phyloP scores from a whole-genome alignment of 1,140 invertebrate species.

The Stegodyphus mimosarum region DNA sequence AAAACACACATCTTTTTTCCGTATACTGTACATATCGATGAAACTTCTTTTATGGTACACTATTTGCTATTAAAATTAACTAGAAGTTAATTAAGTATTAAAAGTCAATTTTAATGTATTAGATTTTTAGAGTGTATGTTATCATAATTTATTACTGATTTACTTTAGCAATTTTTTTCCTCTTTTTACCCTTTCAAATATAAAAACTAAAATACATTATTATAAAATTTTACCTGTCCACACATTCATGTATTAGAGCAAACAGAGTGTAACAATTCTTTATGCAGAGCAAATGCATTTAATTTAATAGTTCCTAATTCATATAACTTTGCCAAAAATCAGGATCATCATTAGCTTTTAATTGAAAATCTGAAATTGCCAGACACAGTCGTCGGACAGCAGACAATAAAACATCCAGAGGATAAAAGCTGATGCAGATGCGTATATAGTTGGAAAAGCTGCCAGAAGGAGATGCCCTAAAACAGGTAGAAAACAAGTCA shows the following conservation, averaged over 20 bases:
- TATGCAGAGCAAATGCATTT: background rate
- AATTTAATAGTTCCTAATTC: background rate
- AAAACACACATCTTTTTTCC: too few relatives aligned
- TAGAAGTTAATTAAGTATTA: too few relatives aligned
- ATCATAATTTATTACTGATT: too few relatives aligned
- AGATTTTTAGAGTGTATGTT: too few relatives aligned
- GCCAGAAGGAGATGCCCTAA: slow-evolving; percentile 16
- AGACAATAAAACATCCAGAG: slow-evolving; percentile 46
- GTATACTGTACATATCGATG: too few relatives aligned
- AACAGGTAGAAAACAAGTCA: background rate
- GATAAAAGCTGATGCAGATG: slow-evolving; percentile 58
- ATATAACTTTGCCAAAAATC: slow-evolving; percentile 33
- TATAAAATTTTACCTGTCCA: background rate
- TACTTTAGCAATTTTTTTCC: too few relatives aligned
- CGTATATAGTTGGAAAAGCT: slow-evolving; percentile 47
- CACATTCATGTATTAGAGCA: background rate
- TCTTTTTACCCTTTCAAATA: background rate
- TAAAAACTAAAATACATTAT: background rate
- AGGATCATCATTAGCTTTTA: slow-evolving; percentile 12
- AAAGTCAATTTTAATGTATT: too few relatives aligned
- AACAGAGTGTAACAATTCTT: too few relatives aligned
- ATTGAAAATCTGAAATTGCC: slow-evolving; percentile 48
- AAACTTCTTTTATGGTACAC: too few relatives aligned
- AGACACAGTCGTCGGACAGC: slow-evolving; percentile 46
- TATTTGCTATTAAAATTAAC: too few relatives aligned